These are phyloP conservation scores for Ectemnius cavifrons DNA, from an alignment of 2,888 invertebrate genomes.

Conservation along the genomic window DNA sequence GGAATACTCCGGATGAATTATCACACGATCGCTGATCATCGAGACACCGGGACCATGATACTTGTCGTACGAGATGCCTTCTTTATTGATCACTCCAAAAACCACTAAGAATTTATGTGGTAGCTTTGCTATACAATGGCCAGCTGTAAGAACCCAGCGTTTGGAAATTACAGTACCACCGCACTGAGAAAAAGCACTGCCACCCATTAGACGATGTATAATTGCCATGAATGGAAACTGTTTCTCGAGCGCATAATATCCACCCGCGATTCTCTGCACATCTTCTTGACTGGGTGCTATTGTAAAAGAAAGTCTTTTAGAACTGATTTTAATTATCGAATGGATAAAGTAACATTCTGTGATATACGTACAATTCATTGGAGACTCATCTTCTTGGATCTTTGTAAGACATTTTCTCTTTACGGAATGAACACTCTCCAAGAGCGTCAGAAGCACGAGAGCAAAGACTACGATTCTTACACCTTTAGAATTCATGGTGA, in stretches of 20 bases:
- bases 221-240: slow-evolving; percentile 64
- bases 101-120: slow-evolving; percentile 51
- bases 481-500: slow-evolving; percentile 23
- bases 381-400: not conserved
- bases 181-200: slow-evolving; percentile 42
- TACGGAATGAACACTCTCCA: slow-evolving; percentile 5
- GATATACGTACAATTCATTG: too few relatives aligned
- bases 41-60: slow-evolving; percentile 50
- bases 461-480: slow-evolving; percentile 12
- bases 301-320: not conserved
- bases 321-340: too few relatives aligned
- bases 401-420: not conserved
- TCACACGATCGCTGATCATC: slow-evolving; percentile 48
- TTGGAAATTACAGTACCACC: slow-evolving; percentile 60
- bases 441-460: not conserved
- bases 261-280: slow-evolving; percentile 47
- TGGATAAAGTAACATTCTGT: too few relatives aligned
- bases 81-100: slow-evolving; percentile 54
- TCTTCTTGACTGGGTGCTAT: slow-evolving; percentile 8
- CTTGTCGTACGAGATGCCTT: slow-evolving; percentile 47
- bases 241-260: slow-evolving; percentile 45
- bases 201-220: slow-evolving; percentile 51
- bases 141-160: slow-evolving; percentile 62
- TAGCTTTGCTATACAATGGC: slow-evolving; percentile 49
- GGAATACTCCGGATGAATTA: slow-evolving; percentile 50